Base-by-base conservation (phyloP, 2,888 invertebrate genomes). In the Platycheirus albimanus region DNA sequence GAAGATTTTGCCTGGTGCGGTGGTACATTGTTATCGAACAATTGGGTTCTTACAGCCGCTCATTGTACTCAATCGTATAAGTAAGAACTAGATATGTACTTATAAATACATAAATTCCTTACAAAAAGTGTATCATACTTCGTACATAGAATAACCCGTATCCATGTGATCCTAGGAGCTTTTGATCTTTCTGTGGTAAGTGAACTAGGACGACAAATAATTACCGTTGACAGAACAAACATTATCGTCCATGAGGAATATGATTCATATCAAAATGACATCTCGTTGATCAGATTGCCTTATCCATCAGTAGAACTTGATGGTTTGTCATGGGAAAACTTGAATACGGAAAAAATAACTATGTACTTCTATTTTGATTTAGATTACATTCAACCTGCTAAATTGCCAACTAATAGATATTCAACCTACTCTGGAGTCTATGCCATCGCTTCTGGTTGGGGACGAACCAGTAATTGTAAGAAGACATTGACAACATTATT, bases 401-500 rank as follows among this genome's bases (percentile, higher is more conserved):
- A 85, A 0, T 72, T 89, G 74, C 89, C 89, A 11, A 74, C 5
- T 17, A 51, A 43, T 15, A 56, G 15, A 10, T 88, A 89, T 78
- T 86, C 87, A 11, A 87, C 80, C 49, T 91, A 90, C 64, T 86
- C 86, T n/a, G 89, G 89, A 10, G 74, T 86, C 4, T 33, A 33
- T 1, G 90, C 88, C 8, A 85, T 88, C 15, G 91, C 90, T 38
- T 91, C 91, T 71, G 92, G 92, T 20, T 92, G 92, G 92, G 92
- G 92, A 54, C 88, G 87, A 72, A 85, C 20, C 52, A 87, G 87
- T 2, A 89, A 89, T 24, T 19, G 88, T 88, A 85, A 69, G 8
- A 6, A 6, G 3, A 24, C 6, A 24, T 24, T n/a, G n/a, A n/a
- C 24, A 24, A 3, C 6, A 4, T 24, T 24, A 3, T n/a, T n/a